A percentile compares a stretch with the other conserved stretches of the same genome.
phyloP scores from a whole-genome alignment of 2,797 vertebrate genomes.

The Heterohyrax brucei region DNA sequence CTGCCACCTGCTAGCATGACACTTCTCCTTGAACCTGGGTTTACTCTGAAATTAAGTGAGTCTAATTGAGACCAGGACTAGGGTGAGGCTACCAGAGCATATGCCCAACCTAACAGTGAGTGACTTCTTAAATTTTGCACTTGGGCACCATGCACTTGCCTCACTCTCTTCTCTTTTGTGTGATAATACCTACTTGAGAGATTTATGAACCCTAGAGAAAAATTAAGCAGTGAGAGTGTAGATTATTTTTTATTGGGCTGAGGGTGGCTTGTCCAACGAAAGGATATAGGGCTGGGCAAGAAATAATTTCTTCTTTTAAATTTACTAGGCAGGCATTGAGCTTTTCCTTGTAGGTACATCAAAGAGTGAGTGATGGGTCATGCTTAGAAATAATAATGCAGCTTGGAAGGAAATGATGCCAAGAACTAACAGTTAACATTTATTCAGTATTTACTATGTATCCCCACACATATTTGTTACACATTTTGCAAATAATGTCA shows the following conservation, averaged over 20 bases:
- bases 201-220: neutral
- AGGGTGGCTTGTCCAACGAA: neutral
- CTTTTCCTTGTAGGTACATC: neutral
- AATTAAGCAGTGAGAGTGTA: neutral
- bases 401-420: slow-evolving; percentile 19
- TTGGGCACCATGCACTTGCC: neutral
- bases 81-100: neutral
- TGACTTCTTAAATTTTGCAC: neutral
- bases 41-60: neutral
- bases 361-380: neutral
- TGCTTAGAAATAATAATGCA: neutral
- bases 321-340: neutral
- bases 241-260: neutral
- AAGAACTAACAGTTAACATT: neutral
- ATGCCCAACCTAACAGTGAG: neutral
- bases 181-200: neutral
- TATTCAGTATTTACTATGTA: neutral
- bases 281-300: neutral
- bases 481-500: slow-evolving; percentile 32
- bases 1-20: neutral
- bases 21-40: neutral
- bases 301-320: too few relatives aligned
- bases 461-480: neutral
- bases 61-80: neutral
- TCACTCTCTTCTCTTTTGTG: neutral